Conservation (phyloP, 2,888 invertebrate species). For the Glaucopsyche alexis region DNA sequence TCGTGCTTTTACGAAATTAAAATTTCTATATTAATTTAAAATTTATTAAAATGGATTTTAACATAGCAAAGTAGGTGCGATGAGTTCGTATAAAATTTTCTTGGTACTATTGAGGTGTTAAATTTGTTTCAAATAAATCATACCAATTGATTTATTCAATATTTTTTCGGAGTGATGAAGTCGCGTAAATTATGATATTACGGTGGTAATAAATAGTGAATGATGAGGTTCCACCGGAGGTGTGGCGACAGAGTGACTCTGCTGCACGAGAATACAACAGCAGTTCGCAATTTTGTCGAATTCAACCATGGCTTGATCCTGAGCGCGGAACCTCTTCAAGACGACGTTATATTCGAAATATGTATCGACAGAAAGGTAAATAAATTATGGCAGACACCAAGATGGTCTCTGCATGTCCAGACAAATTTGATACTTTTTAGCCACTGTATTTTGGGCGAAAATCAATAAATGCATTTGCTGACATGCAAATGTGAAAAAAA, state of each 20-base stretch:
- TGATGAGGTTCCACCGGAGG: conserved; percentile 86
- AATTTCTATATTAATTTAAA: not conserved
- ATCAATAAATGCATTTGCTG: conserved; percentile 9
- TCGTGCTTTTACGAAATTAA: not conserved
- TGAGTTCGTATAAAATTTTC: not conserved
- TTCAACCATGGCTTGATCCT: conserved; percentile 94
- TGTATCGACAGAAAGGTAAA: conserved; percentile 93
- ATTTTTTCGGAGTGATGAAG: not conserved
- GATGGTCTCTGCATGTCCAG: not conserved
- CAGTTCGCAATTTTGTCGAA: conserved; percentile 88
- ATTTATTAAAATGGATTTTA: not conserved
- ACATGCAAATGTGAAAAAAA: not conserved
- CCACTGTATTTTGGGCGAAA: not conserved
- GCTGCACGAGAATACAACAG: conserved; percentile 90
- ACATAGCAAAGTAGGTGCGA: not conserved
- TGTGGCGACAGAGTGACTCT: conserved; percentile 93
- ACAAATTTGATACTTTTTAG: not conserved
- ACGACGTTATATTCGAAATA: conserved; percentile 92
- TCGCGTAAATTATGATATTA: not conserved
- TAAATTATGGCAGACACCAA: conserved; percentile 16
- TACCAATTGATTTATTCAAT: not conserved
- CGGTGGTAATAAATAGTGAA: conserved; percentile 20
- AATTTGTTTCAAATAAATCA: not conserved
- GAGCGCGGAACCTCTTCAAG: conserved; percentile 87
- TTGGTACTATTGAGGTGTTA: not conserved